Evolutionary conservation across 1,140 invertebrate genomes (phyloP), one percentile per base, ranked within the genome.

Genomic region (Drosophila albomicans): DNA sequence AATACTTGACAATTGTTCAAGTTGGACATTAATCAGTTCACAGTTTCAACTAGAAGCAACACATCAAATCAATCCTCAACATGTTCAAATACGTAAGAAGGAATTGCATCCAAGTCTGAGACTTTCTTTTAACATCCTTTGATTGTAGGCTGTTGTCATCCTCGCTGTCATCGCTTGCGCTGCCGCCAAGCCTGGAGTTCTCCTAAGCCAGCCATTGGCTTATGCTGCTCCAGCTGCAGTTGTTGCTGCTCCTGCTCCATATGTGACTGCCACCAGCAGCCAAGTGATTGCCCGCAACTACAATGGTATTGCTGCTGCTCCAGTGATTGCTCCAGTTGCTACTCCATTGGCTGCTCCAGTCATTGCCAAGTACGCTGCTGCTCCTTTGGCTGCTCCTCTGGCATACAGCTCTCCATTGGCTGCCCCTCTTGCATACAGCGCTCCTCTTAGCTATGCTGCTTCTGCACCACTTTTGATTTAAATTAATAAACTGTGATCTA

Each of bases 221-320:
- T 54, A 84, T 74, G 30, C 62, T 10, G 30, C 77, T 16, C 76
- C 92, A 20, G 89, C 91, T 13, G 76, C 91, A 11, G 77, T 89
- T 5, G 78, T 80, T 0, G 79, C 80, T n/a, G 80, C 80, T 10
- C 80, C 81, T 25, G 79, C 92, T 38, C 91, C 92, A 2, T 78
- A 87, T 6, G 76, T 92, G 30, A 93, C 93, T 8, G 92, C 93
- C 16, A 87, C 86, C 16, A 93, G 93, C 56, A 93, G 92, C 43
- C 93, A 93, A 75, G 91, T 92, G 41, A 69, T 93, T 69, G 92
- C 93, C 41, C 89, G 93, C 57, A 93, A 93, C 72, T 93, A 80
- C 70, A 93, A 93, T 84, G 92, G 92, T 5, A 88, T 91, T 45
- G 79, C 79, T 0, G 67, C 92, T 13, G 90, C 92, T 15, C 82